phyloP scores from a whole-genome alignment of 2,888 invertebrate genomes.

The Incurvaria masculella region DNA sequence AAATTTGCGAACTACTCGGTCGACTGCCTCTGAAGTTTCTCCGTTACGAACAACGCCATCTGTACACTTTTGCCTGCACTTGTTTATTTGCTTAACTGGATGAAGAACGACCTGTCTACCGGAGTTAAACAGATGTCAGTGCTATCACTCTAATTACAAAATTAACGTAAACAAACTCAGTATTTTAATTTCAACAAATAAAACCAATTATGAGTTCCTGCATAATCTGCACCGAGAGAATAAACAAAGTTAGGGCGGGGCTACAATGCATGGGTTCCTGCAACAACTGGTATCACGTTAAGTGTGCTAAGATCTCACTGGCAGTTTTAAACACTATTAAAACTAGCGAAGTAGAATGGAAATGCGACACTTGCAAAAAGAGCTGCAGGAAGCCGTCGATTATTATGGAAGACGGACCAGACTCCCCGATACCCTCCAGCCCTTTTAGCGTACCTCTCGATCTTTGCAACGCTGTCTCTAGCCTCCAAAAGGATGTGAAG shows the following conservation, averaged over 20 bases:
- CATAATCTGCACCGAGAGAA: neutral
- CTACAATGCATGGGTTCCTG: neutral
- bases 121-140: no score
- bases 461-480: neutral
- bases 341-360: neutral
- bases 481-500: neutral
- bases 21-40: no score
- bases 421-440: no score
- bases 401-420: neutral
- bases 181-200: no score
- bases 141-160: no score
- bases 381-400: neutral
- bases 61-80: no score
- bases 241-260: neutral
- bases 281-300: neutral
- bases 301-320: neutral
- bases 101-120: no score
- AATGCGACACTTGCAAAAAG: neutral
- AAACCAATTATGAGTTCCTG: neutral
- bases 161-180: no score
- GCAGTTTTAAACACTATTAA: neutral
- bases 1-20: no score
- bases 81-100: no score
- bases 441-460: neutral
- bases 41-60: no score